Conservation (phyloP, 2,113 vertebrate genomes). For the Plecturocebus donacophilus region DNA sequence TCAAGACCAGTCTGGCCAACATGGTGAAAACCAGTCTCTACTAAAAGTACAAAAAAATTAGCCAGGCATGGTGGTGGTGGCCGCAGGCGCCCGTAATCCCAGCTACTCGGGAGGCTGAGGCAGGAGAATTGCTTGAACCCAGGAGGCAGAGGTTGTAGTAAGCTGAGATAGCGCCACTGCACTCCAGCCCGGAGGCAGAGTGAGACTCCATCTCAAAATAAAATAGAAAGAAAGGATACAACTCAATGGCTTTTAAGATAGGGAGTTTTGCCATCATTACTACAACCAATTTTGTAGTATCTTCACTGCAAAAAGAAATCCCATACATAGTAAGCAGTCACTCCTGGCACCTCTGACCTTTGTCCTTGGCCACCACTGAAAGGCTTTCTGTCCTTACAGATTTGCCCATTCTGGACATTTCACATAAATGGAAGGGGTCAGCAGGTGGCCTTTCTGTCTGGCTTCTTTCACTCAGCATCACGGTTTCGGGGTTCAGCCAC, state of each 20-base stretch:
- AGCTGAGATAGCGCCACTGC: too few relatives aligned
- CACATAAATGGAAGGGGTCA: neutral
- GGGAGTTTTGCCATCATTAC: too few relatives aligned
- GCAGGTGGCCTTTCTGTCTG: fast-evolving
- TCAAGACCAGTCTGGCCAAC: too few relatives aligned
- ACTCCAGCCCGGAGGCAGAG: too few relatives aligned
- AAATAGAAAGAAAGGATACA: neutral
- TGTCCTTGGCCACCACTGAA: neutral
- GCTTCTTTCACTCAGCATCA: neutral
- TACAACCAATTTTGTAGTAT: neutral
- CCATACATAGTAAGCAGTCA: neutral
- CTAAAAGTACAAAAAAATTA: too few relatives aligned
- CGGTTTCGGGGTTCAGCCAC: neutral
- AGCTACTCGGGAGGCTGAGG: too few relatives aligned
- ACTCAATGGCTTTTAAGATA: neutral
- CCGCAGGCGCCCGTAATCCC: too few relatives aligned
- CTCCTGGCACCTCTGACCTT: neutral
- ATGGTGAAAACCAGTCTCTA: too few relatives aligned
- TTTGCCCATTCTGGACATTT: neutral
- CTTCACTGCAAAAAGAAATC: neutral
- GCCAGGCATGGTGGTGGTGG: too few relatives aligned
- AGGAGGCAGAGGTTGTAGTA: too few relatives aligned
- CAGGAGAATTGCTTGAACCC: too few relatives aligned
- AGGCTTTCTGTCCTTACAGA: neutral
- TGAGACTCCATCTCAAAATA: too few relatives aligned